These are phyloP conservation scores for Dorcus parallelipipedus DNA, from an alignment of 2,888 invertebrate genomes.

Conservation along the genomic window DNA sequence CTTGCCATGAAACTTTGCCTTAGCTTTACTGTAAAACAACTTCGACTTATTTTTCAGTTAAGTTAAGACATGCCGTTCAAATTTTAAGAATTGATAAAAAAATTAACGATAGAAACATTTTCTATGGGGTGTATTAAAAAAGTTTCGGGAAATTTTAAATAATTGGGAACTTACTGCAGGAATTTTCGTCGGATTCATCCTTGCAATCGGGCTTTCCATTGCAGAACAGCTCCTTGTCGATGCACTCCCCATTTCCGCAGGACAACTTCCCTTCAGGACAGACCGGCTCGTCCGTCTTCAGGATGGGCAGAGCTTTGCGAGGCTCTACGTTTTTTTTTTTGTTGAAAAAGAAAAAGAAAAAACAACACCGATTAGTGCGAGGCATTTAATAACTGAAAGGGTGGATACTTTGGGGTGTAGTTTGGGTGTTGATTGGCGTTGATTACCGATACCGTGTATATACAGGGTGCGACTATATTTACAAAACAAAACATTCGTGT, in stretches of 20 bases:
- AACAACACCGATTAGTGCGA: too few species aligned
- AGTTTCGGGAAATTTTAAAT: background rate
- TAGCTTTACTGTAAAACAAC: too few species aligned
- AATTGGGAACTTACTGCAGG: slow-evolving; percentile 75
- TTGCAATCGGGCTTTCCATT: slow-evolving; percentile 90
- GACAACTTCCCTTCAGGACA: slow-evolving; percentile 88
- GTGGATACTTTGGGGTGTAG: slow-evolving; percentile 6
- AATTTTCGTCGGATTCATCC: slow-evolving; percentile 93
- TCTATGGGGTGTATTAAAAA: too few species aligned
- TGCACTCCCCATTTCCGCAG: slow-evolving; percentile 89
- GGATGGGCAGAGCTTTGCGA: slow-evolving; percentile 79
- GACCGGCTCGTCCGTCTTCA: slow-evolving; percentile 91
- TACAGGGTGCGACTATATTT: background rate
- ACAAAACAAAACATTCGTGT: background rate
- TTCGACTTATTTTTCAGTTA: too few species aligned
- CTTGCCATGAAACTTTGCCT: too few species aligned
- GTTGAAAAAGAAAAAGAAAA: too few species aligned
- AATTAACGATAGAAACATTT: too few species aligned
- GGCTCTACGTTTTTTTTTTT: slow-evolving; percentile 65
- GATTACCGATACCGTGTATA: slow-evolving; percentile 1
- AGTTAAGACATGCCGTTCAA: too few species aligned
- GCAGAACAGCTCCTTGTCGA: slow-evolving; percentile 89
- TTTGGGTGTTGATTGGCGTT: slow-evolving; percentile 15
- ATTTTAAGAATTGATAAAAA: too few species aligned
- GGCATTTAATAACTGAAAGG: too few species aligned